phyloP scores from a whole-genome alignment of 2,113 vertebrate species.

The Cyphomyrus discorhynchus region DNA sequence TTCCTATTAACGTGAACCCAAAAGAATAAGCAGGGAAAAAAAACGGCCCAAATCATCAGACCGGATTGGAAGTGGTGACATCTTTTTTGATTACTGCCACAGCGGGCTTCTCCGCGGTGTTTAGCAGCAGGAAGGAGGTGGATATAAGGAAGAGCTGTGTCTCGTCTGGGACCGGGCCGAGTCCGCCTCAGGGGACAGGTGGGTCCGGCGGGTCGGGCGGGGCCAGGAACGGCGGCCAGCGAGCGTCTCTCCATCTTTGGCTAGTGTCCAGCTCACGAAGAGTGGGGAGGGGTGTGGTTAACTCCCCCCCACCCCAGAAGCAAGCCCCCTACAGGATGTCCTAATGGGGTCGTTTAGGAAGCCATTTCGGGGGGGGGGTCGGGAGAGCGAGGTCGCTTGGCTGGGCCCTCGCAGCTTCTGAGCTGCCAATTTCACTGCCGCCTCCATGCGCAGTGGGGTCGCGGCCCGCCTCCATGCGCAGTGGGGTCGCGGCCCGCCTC shows the following conservation, averaged over 20 bases:
- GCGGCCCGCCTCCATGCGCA: background rate
- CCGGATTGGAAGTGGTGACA: slow-evolving; percentile 25
- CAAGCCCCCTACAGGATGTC: slow-evolving; percentile 58
- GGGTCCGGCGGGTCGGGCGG: slow-evolving; percentile 51
- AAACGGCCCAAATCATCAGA: background rate
- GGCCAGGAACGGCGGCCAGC: slow-evolving; percentile 45
- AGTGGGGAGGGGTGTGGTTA: slow-evolving; percentile 42
- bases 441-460: background rate
- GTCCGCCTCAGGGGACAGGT: slow-evolving; percentile 34
- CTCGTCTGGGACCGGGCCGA: slow-evolving; percentile 44
- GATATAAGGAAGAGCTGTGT: slow-evolving; percentile 39
- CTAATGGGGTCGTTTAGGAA: slow-evolving; percentile 79
- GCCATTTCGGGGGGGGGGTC: slow-evolving; percentile 67
- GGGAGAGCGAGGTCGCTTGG: slow-evolving; percentile 51
- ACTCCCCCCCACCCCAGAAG: slow-evolving; percentile 38
- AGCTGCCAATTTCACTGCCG: background rate
- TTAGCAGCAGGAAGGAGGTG: slow-evolving; percentile 33
- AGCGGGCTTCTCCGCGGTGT: slow-evolving; percentile 22
- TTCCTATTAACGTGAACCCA: background rate
- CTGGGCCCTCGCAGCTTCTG: slow-evolving; percentile 48
- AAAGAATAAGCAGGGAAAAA: background rate
- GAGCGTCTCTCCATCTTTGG: slow-evolving; percentile 20
- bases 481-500: background rate
- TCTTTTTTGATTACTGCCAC: slow-evolving; percentile 37
- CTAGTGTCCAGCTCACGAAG: background rate